Percentiles rank a stretch among this genome's conserved stretches.
Evolutionary conservation across 2,888 invertebrate genomes (phyloP).

Genomic region (Onthophagus sagittarius): DNA sequence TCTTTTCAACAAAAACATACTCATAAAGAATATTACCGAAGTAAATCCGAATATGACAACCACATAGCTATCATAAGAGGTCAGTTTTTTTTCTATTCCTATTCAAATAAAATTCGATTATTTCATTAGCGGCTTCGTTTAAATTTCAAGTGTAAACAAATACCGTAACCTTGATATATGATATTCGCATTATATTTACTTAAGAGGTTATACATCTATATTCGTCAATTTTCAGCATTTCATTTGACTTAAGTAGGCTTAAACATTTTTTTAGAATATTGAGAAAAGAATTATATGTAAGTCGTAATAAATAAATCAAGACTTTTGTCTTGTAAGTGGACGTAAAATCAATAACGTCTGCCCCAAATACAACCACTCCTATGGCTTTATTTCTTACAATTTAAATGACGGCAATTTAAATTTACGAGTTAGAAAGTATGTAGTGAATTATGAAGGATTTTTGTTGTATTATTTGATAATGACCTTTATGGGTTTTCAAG

Average conservation of each 20-base stretch:
- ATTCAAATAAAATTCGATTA: neutral
- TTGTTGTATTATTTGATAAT: too few species aligned
- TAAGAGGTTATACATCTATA: too few species aligned
- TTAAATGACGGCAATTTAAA: too few species aligned
- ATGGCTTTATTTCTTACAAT: neutral
- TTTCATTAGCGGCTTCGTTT: neutral
- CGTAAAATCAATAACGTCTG: neutral
- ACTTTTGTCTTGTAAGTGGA: neutral
- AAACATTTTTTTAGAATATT: neutral
- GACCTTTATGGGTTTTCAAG: too few species aligned
- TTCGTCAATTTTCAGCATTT: too few species aligned
- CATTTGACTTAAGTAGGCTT: neutral
- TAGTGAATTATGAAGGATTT: too few species aligned
- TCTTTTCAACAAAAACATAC: constrained; percentile 63
- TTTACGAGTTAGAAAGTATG: too few species aligned
- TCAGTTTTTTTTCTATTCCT: constrained; percentile 45
- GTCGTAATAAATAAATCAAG: neutral
- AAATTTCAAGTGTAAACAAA: constrained; percentile 1
- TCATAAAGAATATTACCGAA: constrained; percentile 69
- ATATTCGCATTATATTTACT: neutral
- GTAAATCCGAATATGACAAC: constrained; percentile 79
- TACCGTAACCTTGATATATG: constrained; percentile 11
- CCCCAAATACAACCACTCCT: neutral
- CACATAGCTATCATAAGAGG: constrained; percentile 85
- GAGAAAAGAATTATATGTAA: neutral